A percentile compares a stretch with the other conserved stretches of the same genome.
Conservation (phyloP, 2,113 vertebrate species). For the Pitta sordida region DNA sequence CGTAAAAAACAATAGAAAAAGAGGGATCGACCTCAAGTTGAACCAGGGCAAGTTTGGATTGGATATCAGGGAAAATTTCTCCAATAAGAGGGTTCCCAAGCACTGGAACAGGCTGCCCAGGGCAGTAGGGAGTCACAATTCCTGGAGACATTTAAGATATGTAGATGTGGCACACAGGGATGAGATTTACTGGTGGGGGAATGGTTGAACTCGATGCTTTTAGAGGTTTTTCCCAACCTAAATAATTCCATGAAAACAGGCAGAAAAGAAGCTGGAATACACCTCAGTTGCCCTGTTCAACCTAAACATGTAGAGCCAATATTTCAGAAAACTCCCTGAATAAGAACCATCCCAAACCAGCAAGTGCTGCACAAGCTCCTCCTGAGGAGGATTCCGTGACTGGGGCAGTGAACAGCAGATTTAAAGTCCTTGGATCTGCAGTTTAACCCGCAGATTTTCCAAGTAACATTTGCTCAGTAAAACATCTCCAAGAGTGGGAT, state of each 20-base stretch:
- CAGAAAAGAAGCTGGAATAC: neutral
- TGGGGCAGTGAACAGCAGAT: neutral
- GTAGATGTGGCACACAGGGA: neutral
- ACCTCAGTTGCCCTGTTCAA: neutral
- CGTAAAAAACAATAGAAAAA: neutral
- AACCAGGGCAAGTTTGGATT: too few species aligned
- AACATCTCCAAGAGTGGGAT: constrained; percentile 61
- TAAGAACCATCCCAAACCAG: neutral
- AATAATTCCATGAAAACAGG: neutral
- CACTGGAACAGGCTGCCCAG: too few species aligned
- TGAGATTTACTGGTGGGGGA: neutral
- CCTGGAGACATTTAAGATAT: too few species aligned
- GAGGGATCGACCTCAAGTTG: neutral
- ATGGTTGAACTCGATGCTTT: neutral
- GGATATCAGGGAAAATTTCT: too few species aligned
- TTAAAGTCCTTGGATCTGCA: constrained; percentile 54
- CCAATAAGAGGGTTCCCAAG: too few species aligned
- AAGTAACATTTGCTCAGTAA: constrained; percentile 63
- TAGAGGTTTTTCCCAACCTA: neutral
- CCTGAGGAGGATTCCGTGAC: rapidly evolving
- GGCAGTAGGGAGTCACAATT: too few species aligned
- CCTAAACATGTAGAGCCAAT: rapidly evolving
- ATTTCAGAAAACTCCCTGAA: neutral
- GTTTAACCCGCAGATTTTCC: constrained; percentile 52
- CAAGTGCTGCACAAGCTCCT: neutral